Conservation (phyloP, 2,888 invertebrate species). For the Chalcosyrphus nemorum region DNA sequence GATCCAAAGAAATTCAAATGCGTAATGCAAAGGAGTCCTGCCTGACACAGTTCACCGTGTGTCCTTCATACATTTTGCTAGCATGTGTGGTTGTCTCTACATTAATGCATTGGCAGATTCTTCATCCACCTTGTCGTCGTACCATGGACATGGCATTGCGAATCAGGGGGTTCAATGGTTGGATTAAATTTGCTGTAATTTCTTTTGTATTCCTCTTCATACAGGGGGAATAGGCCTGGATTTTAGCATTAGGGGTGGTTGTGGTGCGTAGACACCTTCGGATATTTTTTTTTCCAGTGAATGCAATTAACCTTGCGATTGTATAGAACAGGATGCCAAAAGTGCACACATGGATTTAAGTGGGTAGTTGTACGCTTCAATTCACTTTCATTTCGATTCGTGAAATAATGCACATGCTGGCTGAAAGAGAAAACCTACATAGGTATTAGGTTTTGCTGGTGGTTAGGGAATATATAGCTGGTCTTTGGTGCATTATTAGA, state of each 20-base stretch:
- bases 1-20: slow-evolving; percentile 60
- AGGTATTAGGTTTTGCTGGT: too few relatives aligned
- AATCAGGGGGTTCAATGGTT: slow-evolving; percentile 53
- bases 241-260: slow-evolving; percentile 38
- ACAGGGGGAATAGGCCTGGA: not conserved
- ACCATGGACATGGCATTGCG: slow-evolving; percentile 11
- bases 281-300: slow-evolving; percentile 31
- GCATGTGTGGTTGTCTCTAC: slow-evolving; percentile 40
- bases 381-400: slow-evolving; percentile 31
- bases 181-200: slow-evolving; percentile 66
- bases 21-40: slow-evolving; percentile 26
- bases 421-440: too few relatives aligned
- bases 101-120: slow-evolving; percentile 48
- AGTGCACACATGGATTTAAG: slow-evolving; percentile 72
- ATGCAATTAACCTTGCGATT: slow-evolving; percentile 72
- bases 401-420: slow-evolving; percentile 8
- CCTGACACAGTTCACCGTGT: not conserved
- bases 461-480: too few relatives aligned
- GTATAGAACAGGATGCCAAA: slow-evolving; percentile 56
- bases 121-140: slow-evolving; percentile 44
- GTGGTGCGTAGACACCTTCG: slow-evolving; percentile 49
- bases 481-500: too few relatives aligned
- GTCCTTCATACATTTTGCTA: slow-evolving; percentile 23
- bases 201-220: slow-evolving; percentile 48
- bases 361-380: slow-evolving; percentile 70